Evolutionary conservation across 2,888 invertebrate species (phyloP), one percentile per base, ranked within the genome.

Genomic region (Ferdinandea cuprea): DNA sequence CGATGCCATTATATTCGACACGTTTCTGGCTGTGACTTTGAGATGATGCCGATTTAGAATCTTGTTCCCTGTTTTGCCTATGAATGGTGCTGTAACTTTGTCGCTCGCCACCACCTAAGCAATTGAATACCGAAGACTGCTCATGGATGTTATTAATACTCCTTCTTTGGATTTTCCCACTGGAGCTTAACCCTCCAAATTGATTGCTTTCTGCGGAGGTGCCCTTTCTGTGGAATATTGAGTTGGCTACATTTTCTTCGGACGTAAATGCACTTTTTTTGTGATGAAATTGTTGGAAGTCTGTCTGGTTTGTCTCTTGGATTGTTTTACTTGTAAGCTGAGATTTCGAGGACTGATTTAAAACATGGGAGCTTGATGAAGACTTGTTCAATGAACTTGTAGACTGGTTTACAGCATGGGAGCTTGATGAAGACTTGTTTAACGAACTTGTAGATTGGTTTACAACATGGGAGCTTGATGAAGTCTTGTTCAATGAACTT

Each of bases 21-120:
- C 28, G 28, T 30, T 73, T 72, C 37, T 78, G 78, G 48, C 25
- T 25, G 25, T 78, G 59, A 5, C 48, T 58, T 5, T 78, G 83
- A 25, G 87, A 69, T 32, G 58, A 81, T 25, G 85, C 81, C 3
- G 85, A 76, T 8, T 85, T 88, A 9, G 78, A 89, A 48, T 93
- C 93, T 0, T 91, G 89, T 68, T 94, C 94, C 59, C 93, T 92
- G 56, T 91, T 92, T 58, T 94, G 95, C 28, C 96, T 93, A 89
- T 96, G 96, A 88, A 96, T 93, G 1, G 96, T 94, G 86, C 96
- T 96, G 44, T 96, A 93, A 88, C 96, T 96, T 86, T 94, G 94
- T 77, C 96, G 92, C 85, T 96, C 96, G 8, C 92, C 93, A 85
- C 92, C 93, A 85, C 94, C 94, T 76, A 94, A 93, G 15, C 92